Conservation (phyloP, 2,888 invertebrate genomes). For the Cheilosia scutellata region DNA sequence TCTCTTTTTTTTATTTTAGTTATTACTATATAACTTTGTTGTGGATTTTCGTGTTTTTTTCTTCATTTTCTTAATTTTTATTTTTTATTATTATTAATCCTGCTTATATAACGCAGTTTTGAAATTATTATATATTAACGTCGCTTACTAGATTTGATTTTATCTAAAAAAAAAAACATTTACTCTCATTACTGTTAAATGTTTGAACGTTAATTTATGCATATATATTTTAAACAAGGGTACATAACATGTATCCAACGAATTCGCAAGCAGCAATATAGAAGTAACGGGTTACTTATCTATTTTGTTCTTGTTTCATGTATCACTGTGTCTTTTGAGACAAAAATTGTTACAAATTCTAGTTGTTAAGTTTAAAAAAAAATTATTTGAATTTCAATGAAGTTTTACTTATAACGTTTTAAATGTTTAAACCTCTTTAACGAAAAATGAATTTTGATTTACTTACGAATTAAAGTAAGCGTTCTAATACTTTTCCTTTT, state of each 20-base stretch:
- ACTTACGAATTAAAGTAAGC: constrained; percentile 15
- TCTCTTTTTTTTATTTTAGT: constrained; percentile 11
- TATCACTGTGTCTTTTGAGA: constrained; percentile 65
- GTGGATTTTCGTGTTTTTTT: constrained; percentile 68
- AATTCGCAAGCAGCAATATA: constrained; percentile 26
- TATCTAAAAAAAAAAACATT: constrained; percentile 44
- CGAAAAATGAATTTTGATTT: constrained; percentile 27
- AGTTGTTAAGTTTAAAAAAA: constrained; percentile 63
- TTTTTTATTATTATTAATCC: constrained; percentile 40
- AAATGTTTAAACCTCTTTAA: background rate
- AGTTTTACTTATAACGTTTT: constrained; percentile 35
- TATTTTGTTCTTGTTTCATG: constrained; percentile 60
- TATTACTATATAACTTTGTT: constrained; percentile 53
- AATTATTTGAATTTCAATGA: constrained; percentile 48
- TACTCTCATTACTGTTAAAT: constrained; percentile 71
- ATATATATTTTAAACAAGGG: constrained; percentile 26
- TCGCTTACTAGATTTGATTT: constrained; percentile 35
- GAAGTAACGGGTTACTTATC: constrained; percentile 44
- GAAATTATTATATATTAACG: constrained; percentile 50
- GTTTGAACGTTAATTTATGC: constrained; percentile 71
- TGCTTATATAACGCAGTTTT: constrained; percentile 60
- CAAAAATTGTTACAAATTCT: constrained; percentile 50
- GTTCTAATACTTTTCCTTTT: background rate
- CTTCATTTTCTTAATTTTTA: constrained; percentile 32
- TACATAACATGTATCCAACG: constrained; percentile 66